Evolutionary conservation across 2,797 vertebrate species (phyloP).

Genomic region (Sarcophilus harrisii): DNA sequence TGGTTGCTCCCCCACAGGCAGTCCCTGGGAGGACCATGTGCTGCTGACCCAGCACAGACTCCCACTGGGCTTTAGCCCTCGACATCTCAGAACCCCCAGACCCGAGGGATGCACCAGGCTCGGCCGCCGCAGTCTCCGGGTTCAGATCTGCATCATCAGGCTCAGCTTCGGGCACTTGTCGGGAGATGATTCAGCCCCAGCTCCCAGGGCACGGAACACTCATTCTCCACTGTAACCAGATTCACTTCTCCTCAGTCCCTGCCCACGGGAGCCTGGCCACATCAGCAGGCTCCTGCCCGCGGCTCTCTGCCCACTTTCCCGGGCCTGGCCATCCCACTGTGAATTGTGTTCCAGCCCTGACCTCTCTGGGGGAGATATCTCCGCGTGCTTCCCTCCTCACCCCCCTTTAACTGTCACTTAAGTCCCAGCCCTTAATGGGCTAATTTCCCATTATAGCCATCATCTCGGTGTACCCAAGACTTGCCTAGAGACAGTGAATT

Average conservation of each 20-base stretch:
- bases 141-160: not conserved
- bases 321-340: not conserved
- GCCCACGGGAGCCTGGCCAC: not conserved
- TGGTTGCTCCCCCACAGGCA: not conserved
- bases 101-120: not conserved
- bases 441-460: slow-evolving; percentile 77
- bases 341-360: not conserved
- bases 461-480: slow-evolving; percentile 74
- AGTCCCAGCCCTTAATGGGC: slow-evolving; percentile 77
- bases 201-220: not conserved
- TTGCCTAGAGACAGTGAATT: slow-evolving; percentile 71
- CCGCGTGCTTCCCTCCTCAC: not conserved
- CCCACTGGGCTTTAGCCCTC: not conserved
- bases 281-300: not conserved
- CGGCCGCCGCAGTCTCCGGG: not conserved
- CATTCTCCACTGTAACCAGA: not conserved
- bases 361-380: slow-evolving; percentile 4
- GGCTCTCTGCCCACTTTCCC: not conserved
- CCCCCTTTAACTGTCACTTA: slow-evolving; percentile 71
- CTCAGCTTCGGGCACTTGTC: not conserved
- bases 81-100: not conserved
- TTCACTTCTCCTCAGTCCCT: not conserved
- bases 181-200: not conserved
- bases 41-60: not conserved
- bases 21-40: not conserved